These are phyloP conservation scores for Drosophila simulans DNA, from an alignment of 1,140 invertebrate species.

Conservation along the genomic window DNA sequence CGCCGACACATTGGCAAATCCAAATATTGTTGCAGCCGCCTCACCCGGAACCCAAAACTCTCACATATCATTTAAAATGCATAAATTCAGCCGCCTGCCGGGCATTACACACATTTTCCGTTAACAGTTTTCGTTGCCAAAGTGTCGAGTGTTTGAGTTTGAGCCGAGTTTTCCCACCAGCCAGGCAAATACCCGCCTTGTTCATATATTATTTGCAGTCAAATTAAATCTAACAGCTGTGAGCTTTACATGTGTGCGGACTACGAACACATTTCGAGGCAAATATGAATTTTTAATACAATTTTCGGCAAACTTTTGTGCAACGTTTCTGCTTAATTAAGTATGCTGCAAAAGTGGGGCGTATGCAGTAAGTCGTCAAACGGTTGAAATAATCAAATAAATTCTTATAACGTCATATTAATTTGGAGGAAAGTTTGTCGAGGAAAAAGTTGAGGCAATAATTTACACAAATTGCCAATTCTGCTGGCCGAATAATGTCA, in stretches of 20 bases:
- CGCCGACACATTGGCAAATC: constrained; percentile 40
- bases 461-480: constrained; percentile 83
- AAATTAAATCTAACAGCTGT: constrained; percentile 81
- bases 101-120: constrained; percentile 64
- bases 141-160: constrained; percentile 77
- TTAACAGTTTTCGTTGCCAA: constrained; percentile 71
- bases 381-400: constrained; percentile 64
- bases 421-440: constrained; percentile 50
- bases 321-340: constrained; percentile 73
- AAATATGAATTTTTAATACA: constrained; percentile 83
- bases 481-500: constrained; percentile 59
- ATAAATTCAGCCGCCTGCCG: constrained; percentile 69
- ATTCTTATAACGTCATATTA: constrained; percentile 64
- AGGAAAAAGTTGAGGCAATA: constrained; percentile 73
- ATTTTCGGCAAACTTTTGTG: constrained; percentile 59
- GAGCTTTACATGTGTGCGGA: constrained; percentile 71
- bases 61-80: constrained; percentile 71
- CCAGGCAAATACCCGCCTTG: constrained; percentile 67
- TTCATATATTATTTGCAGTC: constrained; percentile 78
- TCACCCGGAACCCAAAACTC: constrained; percentile 26
- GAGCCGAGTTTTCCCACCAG: constrained; percentile 35
- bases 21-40: constrained; percentile 42
- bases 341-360: constrained; percentile 52
- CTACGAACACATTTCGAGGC: constrained; percentile 66
- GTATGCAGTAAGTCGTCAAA: constrained; percentile 22